Evolutionary conservation across 1,140 invertebrate species (phyloP), one percentile per base, ranked within the genome.

Genomic region (Procambarus clarkii): DNA sequence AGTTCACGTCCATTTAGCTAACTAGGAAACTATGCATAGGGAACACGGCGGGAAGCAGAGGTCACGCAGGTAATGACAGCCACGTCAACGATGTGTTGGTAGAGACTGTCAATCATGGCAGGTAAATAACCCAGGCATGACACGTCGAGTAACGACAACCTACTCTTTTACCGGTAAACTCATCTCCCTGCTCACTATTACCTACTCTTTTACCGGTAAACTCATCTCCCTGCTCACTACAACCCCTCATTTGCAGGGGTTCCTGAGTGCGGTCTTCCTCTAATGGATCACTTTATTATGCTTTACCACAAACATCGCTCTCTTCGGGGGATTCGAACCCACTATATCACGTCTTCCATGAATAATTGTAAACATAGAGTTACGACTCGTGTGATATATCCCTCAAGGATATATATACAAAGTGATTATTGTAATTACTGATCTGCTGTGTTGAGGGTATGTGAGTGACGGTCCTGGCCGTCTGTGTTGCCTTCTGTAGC

Each of bases 111-210:
- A 87, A 79, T 87, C 85, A 58, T 74, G 48, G 24, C 13, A 34
- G 85, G 85, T 87, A 87, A 87, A 79, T 87, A 87, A 87, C 85
- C 76, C 18, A 78, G 13, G 85, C 21, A 21, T 4, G 34, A 18
- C 2, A 48, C 48, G 21, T 50, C 45, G 1, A 74, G 74, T 87
- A 87, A 87, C 79, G 15, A 87, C 58, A 48, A 79, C 24, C 45
- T 69, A 11, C 21, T 87, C 64, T 87, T 54, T 87, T 78, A 76
- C 85, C 76, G 34, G 85, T 79, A 79, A 54, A 18, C 76, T 87
- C 85, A 87, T 87, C 85, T 87, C n/a, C 76, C 71, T 87, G 76
- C 85, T 87, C 85, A 87, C 85, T 60, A n/a, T n/a, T n/a, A 79
- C 24, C 45, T 69, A 11, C 21, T 87, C 64, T 87, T 54, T 87